phyloP scores from a whole-genome alignment of 2,113 vertebrate genomes.

The Xerus inauris region DNA sequence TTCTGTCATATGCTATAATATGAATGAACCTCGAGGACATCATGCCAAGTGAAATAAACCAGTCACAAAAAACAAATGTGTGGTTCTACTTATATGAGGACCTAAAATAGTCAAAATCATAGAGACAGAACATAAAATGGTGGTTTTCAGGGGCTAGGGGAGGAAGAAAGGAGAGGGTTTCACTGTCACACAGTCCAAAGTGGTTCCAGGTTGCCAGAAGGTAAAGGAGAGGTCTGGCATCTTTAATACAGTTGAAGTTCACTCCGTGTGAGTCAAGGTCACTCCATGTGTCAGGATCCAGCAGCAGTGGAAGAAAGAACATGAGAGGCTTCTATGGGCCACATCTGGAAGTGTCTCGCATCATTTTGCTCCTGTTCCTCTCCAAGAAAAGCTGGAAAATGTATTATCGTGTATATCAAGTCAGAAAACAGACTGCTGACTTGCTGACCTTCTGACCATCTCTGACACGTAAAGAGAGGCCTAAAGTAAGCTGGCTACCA shows the following conservation, averaged over 20 bases:
- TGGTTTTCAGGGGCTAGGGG: no score
- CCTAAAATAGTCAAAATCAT: not conserved
- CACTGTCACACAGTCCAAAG: not conserved
- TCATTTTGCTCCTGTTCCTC: not conserved
- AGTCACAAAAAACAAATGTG: not conserved
- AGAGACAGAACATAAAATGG: no score
- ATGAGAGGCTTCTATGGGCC: not conserved
- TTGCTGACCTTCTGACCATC: not conserved
- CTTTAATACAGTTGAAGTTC: not conserved
- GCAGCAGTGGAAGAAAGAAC: not conserved
- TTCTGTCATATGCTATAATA: not conserved
- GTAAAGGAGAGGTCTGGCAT: not conserved
- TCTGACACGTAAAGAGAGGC: not conserved
- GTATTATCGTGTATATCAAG: not conserved
- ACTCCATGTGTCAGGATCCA: not conserved
- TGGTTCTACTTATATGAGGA: not conserved
- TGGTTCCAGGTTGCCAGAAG: not conserved
- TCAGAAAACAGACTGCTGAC: not conserved
- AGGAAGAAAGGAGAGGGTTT: not conserved
- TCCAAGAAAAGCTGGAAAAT: not conserved
- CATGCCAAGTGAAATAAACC: no score
- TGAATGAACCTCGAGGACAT: not conserved
- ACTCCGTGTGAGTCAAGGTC: not conserved
- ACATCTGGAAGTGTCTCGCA: not conserved
- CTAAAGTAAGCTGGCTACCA: not conserved